Conservation (phyloP, 1,140 invertebrate genomes). For the Eubasilissa regina region DNA sequence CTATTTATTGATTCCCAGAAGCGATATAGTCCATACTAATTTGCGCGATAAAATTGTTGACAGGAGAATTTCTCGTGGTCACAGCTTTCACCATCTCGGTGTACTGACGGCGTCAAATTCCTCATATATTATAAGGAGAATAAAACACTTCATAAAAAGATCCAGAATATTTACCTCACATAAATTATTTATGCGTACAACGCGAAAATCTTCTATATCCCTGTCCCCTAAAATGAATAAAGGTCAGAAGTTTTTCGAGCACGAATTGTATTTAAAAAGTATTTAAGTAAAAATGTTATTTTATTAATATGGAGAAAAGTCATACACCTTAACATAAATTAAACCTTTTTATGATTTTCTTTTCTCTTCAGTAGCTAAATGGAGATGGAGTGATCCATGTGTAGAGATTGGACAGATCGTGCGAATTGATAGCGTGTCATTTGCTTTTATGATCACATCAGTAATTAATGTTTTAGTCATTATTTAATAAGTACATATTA, state of each 20-base stretch:
- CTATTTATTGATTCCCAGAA: slow-evolving; percentile 48
- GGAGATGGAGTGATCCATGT: slow-evolving; percentile 3
- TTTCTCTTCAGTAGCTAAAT: not conserved
- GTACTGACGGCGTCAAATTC: not conserved
- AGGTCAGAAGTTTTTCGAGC: too few species aligned
- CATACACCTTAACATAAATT: not conserved
- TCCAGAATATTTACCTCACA: too few species aligned
- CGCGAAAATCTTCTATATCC: too few species aligned
- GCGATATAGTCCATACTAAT: slow-evolving; percentile 47
- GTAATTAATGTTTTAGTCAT: too few species aligned
- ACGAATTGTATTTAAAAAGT: too few species aligned
- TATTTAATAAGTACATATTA: too few species aligned
- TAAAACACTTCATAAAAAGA: too few species aligned
- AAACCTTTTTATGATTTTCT: not conserved
- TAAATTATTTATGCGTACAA: too few species aligned
- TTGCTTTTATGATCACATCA: not conserved
- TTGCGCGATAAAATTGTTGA: slow-evolving; percentile 43
- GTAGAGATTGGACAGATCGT: not conserved
- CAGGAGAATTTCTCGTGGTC: slow-evolving; percentile 30
- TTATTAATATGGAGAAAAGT: too few species aligned
- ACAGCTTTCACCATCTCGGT: not conserved
- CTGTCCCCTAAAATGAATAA: too few species aligned
- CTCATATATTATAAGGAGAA: too few species aligned
- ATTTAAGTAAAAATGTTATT: too few species aligned
- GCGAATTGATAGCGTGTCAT: not conserved